These are phyloP conservation scores for Corapipo altera DNA, from an alignment of 2,113 vertebrate genomes.

Conservation along the genomic window DNA sequence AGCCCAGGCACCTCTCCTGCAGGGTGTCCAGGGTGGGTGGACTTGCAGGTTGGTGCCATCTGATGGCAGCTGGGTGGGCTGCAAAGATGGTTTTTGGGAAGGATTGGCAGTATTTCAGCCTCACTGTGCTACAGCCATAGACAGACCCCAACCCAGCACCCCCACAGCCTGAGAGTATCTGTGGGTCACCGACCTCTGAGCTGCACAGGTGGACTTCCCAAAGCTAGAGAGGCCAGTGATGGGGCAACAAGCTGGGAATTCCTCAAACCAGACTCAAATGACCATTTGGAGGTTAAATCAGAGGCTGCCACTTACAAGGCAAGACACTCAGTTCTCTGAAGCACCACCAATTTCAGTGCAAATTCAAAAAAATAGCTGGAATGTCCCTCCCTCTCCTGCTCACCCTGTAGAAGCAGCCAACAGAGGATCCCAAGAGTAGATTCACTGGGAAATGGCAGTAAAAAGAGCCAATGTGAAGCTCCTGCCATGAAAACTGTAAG, in stretches of 20 bases:
- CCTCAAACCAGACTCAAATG: neutral
- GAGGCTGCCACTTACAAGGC: neutral
- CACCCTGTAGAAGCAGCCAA: neutral
- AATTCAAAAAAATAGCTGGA: neutral
- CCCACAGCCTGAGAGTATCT: neutral
- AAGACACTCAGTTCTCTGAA: neutral
- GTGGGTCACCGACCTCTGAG: neutral
- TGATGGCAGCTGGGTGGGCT: constrained; percentile 19
- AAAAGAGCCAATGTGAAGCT: neutral
- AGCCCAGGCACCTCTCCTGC: neutral
- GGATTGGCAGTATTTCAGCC: neutral
- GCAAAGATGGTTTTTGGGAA: neutral
- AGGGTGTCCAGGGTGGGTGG: neutral
- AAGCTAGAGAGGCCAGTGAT: neutral
- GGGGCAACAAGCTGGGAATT: neutral
- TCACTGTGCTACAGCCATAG: neutral
- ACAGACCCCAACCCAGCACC: neutral
- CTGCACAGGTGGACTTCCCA: neutral
- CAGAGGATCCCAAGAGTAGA: neutral
- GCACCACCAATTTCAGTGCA: neutral
- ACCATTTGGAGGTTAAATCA: neutral
- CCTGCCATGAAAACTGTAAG: neutral
- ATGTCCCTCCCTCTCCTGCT: neutral
- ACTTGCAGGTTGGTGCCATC: constrained; percentile 18
- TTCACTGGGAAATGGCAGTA: neutral